Percentiles rank a stretch among this genome's conserved stretches.
These are phyloP conservation scores for Tangara arthus DNA, from an alignment of 2,797 vertebrate genomes.

Conservation along the genomic window DNA sequence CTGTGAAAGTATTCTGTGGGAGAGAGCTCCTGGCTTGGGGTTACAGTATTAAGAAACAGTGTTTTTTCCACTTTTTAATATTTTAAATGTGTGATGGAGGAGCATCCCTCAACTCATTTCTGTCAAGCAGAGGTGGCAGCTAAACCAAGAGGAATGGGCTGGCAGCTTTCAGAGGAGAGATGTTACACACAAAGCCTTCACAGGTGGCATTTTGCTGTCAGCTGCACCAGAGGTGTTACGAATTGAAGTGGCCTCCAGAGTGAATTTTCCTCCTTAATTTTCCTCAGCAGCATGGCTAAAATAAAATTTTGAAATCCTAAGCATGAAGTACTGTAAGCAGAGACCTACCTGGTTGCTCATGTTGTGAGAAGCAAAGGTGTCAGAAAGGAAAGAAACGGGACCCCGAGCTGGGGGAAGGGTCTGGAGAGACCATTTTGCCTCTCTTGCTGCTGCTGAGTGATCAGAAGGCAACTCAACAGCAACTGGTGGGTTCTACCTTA, in stretches of 20 bases:
- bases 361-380: background rate
- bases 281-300: background rate
- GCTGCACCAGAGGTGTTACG: background rate
- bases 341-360: background rate
- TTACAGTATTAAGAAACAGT: background rate
- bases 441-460: background rate
- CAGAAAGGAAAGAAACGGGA: background rate
- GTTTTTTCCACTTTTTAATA: background rate
- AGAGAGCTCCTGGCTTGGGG: background rate
- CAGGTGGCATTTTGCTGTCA: background rate
- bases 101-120: background rate
- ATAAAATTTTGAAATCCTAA: background rate
- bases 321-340: background rate
- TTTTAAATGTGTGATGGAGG: background rate
- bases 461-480: background rate
- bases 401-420: background rate
- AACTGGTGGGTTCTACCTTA: background rate
- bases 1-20: background rate
- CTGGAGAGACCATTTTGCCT: background rate
- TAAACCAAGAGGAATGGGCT: background rate
- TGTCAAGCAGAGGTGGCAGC: background rate
- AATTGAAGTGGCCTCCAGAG: background rate
- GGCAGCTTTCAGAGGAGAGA: background rate
- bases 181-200: background rate
- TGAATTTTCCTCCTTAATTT: background rate